A percentile compares a stretch with the other conserved stretches of the same genome.
Evolutionary conservation across 2,113 vertebrate genomes (phyloP).

Genomic region (Phyllopteryx taeniolatus): DNA sequence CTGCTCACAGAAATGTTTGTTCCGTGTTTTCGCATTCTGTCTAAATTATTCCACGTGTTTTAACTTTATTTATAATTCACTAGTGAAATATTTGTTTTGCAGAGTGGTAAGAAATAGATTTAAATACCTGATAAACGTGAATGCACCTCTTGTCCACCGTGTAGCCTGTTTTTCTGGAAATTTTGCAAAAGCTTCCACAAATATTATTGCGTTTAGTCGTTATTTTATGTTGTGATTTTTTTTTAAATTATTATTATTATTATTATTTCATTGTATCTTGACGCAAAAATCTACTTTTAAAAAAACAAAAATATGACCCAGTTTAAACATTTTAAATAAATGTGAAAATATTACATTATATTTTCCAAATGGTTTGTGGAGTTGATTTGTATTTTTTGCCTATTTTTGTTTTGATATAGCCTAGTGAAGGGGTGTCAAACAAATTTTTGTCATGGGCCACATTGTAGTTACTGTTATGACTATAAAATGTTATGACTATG

Average conservation of each 20-base stretch:
- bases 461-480: too few relatives aligned
- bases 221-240: too few relatives aligned
- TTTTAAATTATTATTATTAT: too few relatives aligned
- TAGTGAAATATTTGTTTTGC: neutral
- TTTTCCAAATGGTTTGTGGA: too few relatives aligned
- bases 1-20: neutral
- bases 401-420: too few relatives aligned
- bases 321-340: neutral
- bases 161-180: neutral
- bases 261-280: too few relatives aligned
- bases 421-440: too few relatives aligned
- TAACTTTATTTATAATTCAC: neutral
- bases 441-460: too few relatives aligned
- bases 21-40: neutral
- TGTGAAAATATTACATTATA: too few relatives aligned
- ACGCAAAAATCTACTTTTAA: too few relatives aligned
- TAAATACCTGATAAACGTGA: conserved; percentile 3
- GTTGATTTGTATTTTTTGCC: too few relatives aligned
- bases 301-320: neutral
- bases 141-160: neutral
- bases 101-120: fast-evolving
- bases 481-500: too few relatives aligned
- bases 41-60: neutral
- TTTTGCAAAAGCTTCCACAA: neutral
- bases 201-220: neutral